phyloP scores from a whole-genome alignment of 2,797 vertebrate species.

The Gobio occitaniae region DNA sequence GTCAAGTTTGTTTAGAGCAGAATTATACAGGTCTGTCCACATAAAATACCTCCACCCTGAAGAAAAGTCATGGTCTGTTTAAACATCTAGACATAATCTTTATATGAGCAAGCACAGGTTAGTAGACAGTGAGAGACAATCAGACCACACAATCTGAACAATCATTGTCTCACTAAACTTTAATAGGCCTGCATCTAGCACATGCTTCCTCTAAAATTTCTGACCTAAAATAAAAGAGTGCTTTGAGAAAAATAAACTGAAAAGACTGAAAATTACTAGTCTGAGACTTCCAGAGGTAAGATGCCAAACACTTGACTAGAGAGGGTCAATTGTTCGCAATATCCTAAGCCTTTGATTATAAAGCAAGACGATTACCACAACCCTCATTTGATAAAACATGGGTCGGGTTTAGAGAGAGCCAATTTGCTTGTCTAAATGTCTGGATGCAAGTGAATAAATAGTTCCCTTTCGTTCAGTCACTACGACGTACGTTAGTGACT shows the following conservation, averaged over 20 bases:
- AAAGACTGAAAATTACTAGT: slow-evolving; percentile 58
- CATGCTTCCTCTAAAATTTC: slow-evolving; percentile 56
- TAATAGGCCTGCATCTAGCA: slow-evolving; percentile 64
- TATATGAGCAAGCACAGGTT: slow-evolving; percentile 8
- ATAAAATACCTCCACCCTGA: slow-evolving; percentile 6
- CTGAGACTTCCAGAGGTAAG: slow-evolving; percentile 59
- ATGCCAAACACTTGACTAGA: slow-evolving; percentile 63
- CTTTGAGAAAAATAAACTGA: slow-evolving; percentile 47
- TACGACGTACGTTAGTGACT: no score
- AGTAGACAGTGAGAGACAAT: slow-evolving; percentile 21
- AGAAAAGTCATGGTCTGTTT: not conserved
- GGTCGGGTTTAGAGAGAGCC: slow-evolving; percentile 51
- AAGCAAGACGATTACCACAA: slow-evolving; percentile 68
- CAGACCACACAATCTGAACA: slow-evolving; percentile 66
- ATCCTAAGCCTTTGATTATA: slow-evolving; percentile 72
- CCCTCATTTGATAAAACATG: slow-evolving; percentile 65
- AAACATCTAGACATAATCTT: slow-evolving; percentile 29
- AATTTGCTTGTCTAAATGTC: slow-evolving; percentile 56
- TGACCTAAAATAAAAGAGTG: slow-evolving; percentile 61
- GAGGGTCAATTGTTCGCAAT: slow-evolving; percentile 65
- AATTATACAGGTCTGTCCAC: slow-evolving; percentile 27
- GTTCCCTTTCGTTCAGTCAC: no score
- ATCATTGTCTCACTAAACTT: slow-evolving; percentile 55
- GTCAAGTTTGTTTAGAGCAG: not conserved
- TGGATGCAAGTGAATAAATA: slow-evolving; percentile 50